These are phyloP conservation scores for Choreutis nemorana DNA, from an alignment of 2,888 invertebrate species.

Conservation along the genomic window DNA sequence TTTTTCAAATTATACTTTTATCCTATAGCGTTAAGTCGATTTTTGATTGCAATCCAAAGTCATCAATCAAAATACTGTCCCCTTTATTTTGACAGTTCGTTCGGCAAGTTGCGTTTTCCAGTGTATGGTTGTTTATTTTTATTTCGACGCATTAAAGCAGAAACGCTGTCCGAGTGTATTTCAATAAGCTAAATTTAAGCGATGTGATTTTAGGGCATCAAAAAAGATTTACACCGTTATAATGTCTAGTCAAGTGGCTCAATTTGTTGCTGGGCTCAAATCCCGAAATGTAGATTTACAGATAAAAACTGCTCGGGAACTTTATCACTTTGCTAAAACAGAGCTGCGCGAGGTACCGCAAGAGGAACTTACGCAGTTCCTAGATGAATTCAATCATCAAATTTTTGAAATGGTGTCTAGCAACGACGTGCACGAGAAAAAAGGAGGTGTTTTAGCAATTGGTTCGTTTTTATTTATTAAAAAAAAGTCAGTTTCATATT, in stretches of 20 bases:
- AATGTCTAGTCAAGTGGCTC: constrained; percentile 71
- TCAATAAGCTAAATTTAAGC: no score
- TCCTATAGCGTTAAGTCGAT: no score
- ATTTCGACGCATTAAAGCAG: no score
- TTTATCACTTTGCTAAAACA: constrained; percentile 90
- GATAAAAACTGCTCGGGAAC: constrained; percentile 86
- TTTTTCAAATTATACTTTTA: no score
- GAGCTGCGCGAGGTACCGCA: constrained; percentile 89
- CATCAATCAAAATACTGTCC: no score
- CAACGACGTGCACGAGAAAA: constrained; percentile 91
- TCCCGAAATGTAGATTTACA: constrained; percentile 87
- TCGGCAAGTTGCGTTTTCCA: no score
- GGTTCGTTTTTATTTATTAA: constrained; percentile 60
- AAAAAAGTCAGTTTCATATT: constrained; percentile 1
- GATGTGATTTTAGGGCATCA: constrained; percentile 14
- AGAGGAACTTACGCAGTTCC: constrained; percentile 89
- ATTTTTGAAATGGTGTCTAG: constrained; percentile 97
- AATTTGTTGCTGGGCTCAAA: constrained; percentile 87
- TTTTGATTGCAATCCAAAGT: no score
- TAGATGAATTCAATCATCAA: constrained; percentile 95
- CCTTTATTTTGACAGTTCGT: no score
- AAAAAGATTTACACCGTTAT: no score
- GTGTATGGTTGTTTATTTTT: no score
- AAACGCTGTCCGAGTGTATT: no score
- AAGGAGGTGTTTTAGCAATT: constrained; percentile 95